phyloP scores from a whole-genome alignment of 2,888 invertebrate species.

The Darwinula stevensoni region DNA sequence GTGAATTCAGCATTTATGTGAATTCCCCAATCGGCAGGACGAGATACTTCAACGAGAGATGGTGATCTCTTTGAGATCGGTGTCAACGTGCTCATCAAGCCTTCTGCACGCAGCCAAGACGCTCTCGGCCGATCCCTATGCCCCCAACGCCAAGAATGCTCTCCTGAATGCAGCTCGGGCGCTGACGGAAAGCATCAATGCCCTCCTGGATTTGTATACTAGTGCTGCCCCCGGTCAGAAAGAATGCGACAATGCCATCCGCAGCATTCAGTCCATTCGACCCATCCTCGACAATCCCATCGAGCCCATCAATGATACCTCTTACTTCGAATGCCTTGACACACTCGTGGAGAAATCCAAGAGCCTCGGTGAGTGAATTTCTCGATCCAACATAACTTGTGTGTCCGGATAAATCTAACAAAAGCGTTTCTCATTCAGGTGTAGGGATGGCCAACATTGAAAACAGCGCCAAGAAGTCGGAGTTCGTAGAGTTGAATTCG shows the following conservation, averaged over 20 bases:
- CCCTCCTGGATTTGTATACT: conserved; percentile 56
- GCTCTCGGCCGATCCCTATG: conserved; percentile 57
- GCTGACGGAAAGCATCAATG: conserved; percentile 74
- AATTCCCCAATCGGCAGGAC: too few species aligned
- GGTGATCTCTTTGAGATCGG: conserved; percentile 55
- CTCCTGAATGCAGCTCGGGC: conserved; percentile 58
- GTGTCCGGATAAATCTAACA: too few species aligned
- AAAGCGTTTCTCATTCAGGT: too few species aligned
- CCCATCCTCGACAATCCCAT: conserved; percentile 53
- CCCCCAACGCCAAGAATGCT: conserved; percentile 70
- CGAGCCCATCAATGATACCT: conserved; percentile 57
- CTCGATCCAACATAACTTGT: too few species aligned
- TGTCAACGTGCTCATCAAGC: conserved; percentile 58
- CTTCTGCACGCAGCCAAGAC: conserved; percentile 61
- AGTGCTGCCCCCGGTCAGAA: conserved; percentile 79
- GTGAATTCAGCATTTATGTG: too few species aligned
- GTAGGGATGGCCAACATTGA: conserved; percentile 92
- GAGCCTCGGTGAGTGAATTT: conserved; percentile 32
- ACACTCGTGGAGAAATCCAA: conserved; percentile 63
- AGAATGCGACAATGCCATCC: conserved; percentile 81
- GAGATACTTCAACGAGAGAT: conserved; percentile 43
- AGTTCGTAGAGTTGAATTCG: conserved; percentile 53
- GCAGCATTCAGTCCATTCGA: conserved; percentile 59
- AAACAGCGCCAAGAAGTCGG: conserved; percentile 56
- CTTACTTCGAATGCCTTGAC: conserved; percentile 81